Evolutionary conservation across 2,888 invertebrate genomes (phyloP).

Genomic region (Diarsia dahlii): DNA sequence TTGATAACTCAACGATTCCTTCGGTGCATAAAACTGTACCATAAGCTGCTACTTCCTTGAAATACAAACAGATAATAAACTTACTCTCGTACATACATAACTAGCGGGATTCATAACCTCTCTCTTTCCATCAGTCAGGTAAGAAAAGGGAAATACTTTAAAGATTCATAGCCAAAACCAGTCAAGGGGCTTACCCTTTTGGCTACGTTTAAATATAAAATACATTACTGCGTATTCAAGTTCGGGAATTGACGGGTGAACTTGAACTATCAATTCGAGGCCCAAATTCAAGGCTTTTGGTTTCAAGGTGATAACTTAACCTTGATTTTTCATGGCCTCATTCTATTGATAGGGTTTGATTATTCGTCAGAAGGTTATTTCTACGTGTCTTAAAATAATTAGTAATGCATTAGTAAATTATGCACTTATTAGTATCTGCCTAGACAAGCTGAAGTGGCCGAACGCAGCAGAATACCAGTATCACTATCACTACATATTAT

Average conservation of each 20-base stretch:
- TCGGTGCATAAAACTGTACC: background rate
- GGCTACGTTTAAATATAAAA: constrained; percentile 36
- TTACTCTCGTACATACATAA: background rate
- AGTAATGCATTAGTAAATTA: constrained; percentile 1
- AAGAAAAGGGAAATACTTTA: background rate
- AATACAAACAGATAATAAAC: background rate
- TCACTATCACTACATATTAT: too few species aligned
- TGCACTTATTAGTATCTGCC: background rate
- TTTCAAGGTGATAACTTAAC: constrained; percentile 36
- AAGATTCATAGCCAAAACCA: constrained; percentile 23
- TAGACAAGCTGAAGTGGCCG: too few species aligned
- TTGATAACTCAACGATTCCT: background rate
- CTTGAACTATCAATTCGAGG: constrained; percentile 55
- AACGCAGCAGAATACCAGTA: background rate
- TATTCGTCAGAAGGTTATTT: constrained; percentile 19
- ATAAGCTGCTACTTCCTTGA: background rate
- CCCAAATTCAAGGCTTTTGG: constrained; percentile 40
- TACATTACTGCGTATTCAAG: constrained; percentile 31
- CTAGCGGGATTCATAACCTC: background rate
- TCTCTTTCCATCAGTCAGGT: background rate
- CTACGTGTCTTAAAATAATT: constrained; percentile 1
- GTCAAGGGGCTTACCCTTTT: constrained; percentile 5
- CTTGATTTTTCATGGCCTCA: constrained; percentile 37
- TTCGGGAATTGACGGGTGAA: constrained; percentile 43
- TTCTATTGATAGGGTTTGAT: constrained; percentile 22